These are phyloP conservation scores for Cinara cedri DNA, from an alignment of 2,888 invertebrate genomes.

Conservation along the genomic window DNA sequence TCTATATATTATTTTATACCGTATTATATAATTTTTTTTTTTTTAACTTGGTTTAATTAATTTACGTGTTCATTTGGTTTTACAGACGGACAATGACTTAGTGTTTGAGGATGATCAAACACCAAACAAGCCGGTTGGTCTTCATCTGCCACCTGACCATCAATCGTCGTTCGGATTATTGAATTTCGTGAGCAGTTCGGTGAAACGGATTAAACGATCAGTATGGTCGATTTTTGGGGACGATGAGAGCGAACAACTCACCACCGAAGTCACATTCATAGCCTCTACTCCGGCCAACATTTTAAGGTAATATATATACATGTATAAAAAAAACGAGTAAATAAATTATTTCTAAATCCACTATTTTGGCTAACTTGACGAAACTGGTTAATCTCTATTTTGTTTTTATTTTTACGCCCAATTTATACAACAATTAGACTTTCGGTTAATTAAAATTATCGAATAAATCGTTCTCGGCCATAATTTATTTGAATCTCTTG, in stretches of 20 bases:
- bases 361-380: no score
- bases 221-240: neutral
- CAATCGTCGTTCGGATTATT: neutral
- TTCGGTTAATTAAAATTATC: no score
- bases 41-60: neutral
- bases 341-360: no score
- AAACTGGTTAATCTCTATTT: no score
- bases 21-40: no score
- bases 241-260: neutral
- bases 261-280: neutral
- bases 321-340: no score
- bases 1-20: no score
- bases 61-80: neutral
- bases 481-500: no score
- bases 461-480: no score
- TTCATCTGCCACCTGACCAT: neutral
- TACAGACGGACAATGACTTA: conserved; percentile 38
- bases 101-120: conserved; percentile 32
- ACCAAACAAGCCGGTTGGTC: neutral
- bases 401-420: no score
- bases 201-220: conserved; percentile 25
- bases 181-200: neutral
- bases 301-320: conserved; percentile 1
- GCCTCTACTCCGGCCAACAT: neutral
- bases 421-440: no score